Percentiles rank a stretch among this genome's conserved stretches.
Evolutionary conservation across 2,888 invertebrate genomes (phyloP).

Genomic region (Cremastobaeus sp.): DNA sequence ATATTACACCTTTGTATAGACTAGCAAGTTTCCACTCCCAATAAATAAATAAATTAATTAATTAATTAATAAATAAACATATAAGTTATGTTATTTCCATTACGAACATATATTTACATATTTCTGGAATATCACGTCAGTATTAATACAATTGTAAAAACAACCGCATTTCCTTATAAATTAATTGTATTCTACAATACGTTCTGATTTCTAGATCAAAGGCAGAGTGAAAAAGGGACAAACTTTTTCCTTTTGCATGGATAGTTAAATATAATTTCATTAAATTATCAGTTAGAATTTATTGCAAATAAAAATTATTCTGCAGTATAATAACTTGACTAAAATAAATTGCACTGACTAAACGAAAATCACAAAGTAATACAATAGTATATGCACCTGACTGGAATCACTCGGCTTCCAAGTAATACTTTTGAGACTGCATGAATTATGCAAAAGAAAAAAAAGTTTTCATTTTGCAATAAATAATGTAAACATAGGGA

Average conservation of each 20-base stretch:
- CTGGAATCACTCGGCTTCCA: conserved; percentile 15
- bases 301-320: conserved; percentile 1
- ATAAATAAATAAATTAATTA: conserved; percentile 63
- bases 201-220: conserved; percentile 2
- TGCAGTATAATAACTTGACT: conserved; percentile 58
- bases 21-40: conserved; percentile 12
- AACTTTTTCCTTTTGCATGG: background rate
- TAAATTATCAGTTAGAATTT: too few species aligned
- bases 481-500: too few species aligned
- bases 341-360: conserved; percentile 73
- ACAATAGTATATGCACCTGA: conserved; percentile 2
- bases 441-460: background rate
- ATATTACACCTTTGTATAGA: conserved; percentile 1
- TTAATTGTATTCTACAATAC: background rate
- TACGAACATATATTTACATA: conserved; percentile 20
- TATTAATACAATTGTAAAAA: conserved; percentile 12
- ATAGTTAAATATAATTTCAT: too few species aligned
- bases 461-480: background rate
- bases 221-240: background rate
- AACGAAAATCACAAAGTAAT: conserved; percentile 62
- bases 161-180: conserved; percentile 1
- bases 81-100: background rate
- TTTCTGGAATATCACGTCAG: conserved; percentile 24
- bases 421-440: conserved; percentile 3
- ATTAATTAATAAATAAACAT: conserved; percentile 14